Conservation (phyloP, 2,797 vertebrate species). For the Crypturellus tataupa region DNA sequence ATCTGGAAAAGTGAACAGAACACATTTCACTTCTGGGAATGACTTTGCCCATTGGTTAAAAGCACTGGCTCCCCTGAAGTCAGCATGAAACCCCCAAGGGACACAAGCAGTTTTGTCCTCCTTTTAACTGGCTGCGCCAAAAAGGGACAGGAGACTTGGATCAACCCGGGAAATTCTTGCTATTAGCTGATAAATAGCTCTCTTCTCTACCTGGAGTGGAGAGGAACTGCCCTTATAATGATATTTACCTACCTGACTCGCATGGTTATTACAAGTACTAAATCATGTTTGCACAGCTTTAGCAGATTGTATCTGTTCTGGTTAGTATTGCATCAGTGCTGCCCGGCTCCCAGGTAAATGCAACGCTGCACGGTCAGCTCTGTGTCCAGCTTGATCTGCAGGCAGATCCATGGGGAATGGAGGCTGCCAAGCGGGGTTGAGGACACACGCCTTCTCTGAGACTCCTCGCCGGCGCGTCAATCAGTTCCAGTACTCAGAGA, state of each 20-base stretch:
- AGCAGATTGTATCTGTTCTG: neutral
- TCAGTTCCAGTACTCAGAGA: slow-evolving; percentile 8
- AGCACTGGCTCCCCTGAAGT: neutral
- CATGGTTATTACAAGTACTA: slow-evolving; percentile 42
- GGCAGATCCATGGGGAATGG: neutral
- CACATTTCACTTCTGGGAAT: slow-evolving; percentile 27
- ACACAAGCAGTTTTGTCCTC: slow-evolving; percentile 25
- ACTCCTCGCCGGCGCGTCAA: slow-evolving; percentile 17
- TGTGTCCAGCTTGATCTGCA: slow-evolving; percentile 26
- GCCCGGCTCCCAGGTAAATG: neutral
- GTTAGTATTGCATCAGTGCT: slow-evolving; percentile 12
- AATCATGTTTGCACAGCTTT: slow-evolving; percentile 43
- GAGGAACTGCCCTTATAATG: neutral
- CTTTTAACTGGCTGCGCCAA: slow-evolving; percentile 53
- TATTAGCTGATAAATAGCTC: neutral
- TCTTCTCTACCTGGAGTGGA: neutral
- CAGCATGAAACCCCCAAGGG: slow-evolving; percentile 36
- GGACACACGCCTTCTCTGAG: slow-evolving; percentile 40
- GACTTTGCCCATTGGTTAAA: slow-evolving; percentile 37
- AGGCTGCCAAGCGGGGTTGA: neutral
- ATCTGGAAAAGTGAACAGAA: slow-evolving; percentile 52
- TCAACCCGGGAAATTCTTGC: slow-evolving; percentile 38
- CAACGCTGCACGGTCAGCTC: neutral
- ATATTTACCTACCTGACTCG: slow-evolving; percentile 50
- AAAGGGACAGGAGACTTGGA: slow-evolving; percentile 45